phyloP scores from a whole-genome alignment of 1,140 invertebrate species.

The Cecropterus lyciades region DNA sequence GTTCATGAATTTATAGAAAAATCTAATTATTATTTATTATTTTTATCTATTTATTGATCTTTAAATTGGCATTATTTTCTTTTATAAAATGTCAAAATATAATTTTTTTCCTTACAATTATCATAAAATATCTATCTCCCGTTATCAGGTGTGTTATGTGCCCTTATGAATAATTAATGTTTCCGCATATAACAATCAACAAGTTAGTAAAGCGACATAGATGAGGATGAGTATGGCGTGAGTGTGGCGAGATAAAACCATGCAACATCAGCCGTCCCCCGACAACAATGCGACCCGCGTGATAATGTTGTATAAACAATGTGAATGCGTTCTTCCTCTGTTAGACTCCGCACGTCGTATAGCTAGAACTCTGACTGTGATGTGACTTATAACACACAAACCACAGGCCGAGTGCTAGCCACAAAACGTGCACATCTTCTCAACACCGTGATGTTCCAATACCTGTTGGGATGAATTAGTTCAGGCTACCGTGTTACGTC shows the following conservation, averaged over 20 bases:
- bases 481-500: conserved; percentile 5
- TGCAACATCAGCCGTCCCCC: conserved; percentile 32
- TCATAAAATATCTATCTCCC: too few species aligned
- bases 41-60: too few species aligned
- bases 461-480: conserved; percentile 33
- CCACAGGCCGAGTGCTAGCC: conserved; percentile 92
- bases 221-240: conserved; percentile 27
- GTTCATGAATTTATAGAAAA: too few species aligned
- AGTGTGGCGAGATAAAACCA: conserved; percentile 42
- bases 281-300: conserved; percentile 10
- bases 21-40: too few species aligned
- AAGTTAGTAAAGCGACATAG: conserved; percentile 52
- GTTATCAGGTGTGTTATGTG: too few species aligned
- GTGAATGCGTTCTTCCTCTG: conserved; percentile 15
- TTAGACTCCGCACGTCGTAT: conserved; percentile 80
- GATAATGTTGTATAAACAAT: conserved; percentile 7
- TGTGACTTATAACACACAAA: conserved; percentile 89
- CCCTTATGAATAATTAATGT: not conserved
- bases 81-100: too few species aligned
- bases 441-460: conserved; percentile 19
- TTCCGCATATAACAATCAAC: conserved; percentile 22
- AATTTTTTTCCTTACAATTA: too few species aligned
- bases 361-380: conserved; percentile 97
- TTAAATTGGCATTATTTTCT: too few species aligned
- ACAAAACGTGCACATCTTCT: conserved; percentile 78